Percentiles rank a stretch among this genome's conserved stretches.
phyloP scores from a whole-genome alignment of 2,113 vertebrate species.

The Callipepla squamata region DNA sequence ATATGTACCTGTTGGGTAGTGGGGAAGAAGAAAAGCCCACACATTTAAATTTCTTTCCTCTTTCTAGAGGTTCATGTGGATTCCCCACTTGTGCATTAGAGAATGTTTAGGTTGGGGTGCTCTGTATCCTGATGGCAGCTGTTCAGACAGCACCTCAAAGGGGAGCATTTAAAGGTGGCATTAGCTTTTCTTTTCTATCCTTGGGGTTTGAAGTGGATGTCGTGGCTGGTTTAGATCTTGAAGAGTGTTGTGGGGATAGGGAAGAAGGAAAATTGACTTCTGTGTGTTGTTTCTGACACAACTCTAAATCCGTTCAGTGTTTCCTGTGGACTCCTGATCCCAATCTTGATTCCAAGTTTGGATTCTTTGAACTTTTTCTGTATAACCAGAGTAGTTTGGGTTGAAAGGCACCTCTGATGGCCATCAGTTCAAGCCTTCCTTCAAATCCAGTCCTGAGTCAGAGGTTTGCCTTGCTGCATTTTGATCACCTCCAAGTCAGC shows the following conservation, averaged over 20 bases:
- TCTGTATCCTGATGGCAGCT: not conserved
- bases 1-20: not conserved
- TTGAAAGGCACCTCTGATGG: not conserved
- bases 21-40: not conserved
- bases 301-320: not conserved
- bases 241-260: not conserved
- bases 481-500: not conserved
- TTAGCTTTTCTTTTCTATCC: not conserved
- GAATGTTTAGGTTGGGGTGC: not conserved
- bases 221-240: not conserved
- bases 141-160: not conserved
- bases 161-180: not conserved
- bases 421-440: not conserved
- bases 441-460: not conserved
- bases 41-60: not conserved
- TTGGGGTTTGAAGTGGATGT: not conserved
- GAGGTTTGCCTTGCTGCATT: not conserved
- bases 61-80: not conserved
- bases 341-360: not conserved
- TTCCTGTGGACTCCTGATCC: not conserved
- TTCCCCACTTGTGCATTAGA: not conserved
- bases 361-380: not conserved
- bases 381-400: not conserved
- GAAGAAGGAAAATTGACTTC: not conserved
- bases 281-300: not conserved